A percentile compares a stretch with the other conserved stretches of the same genome.
These are phyloP conservation scores for Apamea sordens DNA, from an alignment of 2,888 invertebrate species.

Conservation along the genomic window DNA sequence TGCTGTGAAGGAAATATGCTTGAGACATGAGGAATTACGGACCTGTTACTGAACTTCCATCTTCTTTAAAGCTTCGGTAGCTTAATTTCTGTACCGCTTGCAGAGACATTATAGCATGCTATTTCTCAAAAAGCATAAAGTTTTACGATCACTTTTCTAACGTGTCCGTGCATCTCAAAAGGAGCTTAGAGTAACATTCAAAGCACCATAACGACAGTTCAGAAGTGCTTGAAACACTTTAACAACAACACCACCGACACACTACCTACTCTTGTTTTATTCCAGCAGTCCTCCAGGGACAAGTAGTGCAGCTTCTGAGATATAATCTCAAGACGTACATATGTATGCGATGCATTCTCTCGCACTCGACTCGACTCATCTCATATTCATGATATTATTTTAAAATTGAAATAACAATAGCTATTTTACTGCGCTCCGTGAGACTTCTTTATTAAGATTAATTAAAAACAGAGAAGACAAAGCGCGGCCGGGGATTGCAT, in stretches of 20 bases:
- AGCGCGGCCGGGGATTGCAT: conserved; percentile 30
- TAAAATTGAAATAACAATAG: conserved; percentile 41
- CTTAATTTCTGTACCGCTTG: neutral
- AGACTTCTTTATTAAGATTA: conserved; percentile 46
- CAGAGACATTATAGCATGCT: neutral
- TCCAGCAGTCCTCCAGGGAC: conserved; percentile 18
- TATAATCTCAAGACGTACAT: conserved; percentile 33
- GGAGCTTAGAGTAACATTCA: conserved; percentile 17
- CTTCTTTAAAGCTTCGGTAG: neutral
- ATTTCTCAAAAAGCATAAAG: conserved; percentile 2
- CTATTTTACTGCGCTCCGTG: conserved; percentile 15
- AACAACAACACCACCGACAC: neutral
- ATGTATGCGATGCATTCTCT: conserved; percentile 34
- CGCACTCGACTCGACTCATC: conserved; percentile 13
- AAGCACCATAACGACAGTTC: conserved; percentile 4
- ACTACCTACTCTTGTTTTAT: conserved; percentile 21
- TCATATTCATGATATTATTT: conserved; percentile 44
- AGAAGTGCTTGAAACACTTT: conserved; percentile 15
- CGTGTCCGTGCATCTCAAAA: neutral
- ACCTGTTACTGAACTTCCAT: neutral
- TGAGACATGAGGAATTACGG: conserved; percentile 1
- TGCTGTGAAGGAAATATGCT: conserved; percentile 1
- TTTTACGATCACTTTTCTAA: conserved; percentile 16
- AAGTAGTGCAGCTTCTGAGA: conserved; percentile 19
- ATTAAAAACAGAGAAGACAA: conserved; percentile 46